These are phyloP conservation scores for Thunnus thynnus DNA, from an alignment of 2,113 vertebrate species.

Conservation along the genomic window DNA sequence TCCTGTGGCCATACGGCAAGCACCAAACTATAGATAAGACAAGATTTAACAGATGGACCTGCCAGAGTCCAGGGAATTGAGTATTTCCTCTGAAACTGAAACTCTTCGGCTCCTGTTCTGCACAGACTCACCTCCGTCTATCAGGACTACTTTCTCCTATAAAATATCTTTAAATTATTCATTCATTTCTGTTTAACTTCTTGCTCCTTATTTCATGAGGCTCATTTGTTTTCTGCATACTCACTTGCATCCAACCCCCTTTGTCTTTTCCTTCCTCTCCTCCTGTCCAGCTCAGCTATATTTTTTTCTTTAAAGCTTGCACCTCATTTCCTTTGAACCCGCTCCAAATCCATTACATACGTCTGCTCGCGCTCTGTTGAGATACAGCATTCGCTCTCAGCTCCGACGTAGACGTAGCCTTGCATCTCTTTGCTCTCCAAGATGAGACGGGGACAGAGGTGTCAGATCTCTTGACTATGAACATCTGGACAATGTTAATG, in stretches of 20 bases:
- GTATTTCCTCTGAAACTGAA: constrained; percentile 44
- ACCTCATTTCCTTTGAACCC: constrained; percentile 68
- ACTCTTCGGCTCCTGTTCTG: constrained; percentile 20
- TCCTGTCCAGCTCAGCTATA: constrained; percentile 37
- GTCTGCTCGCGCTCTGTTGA: constrained; percentile 15
- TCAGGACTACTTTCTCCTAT: constrained; percentile 18
- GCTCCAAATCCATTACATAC: constrained; percentile 49
- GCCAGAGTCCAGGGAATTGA: constrained; percentile 46
- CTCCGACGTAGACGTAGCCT: constrained; percentile 20
- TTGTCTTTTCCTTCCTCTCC: constrained; percentile 22
- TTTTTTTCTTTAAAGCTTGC: constrained; percentile 56
- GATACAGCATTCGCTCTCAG: constrained; percentile 39
- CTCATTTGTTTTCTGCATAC: constrained; percentile 39
- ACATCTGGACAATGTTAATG: constrained; percentile 81
- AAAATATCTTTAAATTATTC: not conserved
- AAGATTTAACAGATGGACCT: constrained; percentile 75
- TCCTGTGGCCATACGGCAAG: constrained; percentile 68
- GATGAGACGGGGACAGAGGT: constrained; percentile 61
- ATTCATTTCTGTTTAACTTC: constrained; percentile 7
- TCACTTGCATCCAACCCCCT: constrained; percentile 25
- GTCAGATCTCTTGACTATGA: constrained; percentile 67
- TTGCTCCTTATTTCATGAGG: constrained; percentile 5
- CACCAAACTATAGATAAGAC: constrained; percentile 51
- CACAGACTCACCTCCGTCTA: constrained; percentile 8
- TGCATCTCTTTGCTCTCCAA: constrained; percentile 26